Percentiles rank a stretch among this genome's conserved stretches.
These are phyloP conservation scores for Sminthurides aquaticus DNA, from an alignment of 2,888 invertebrate genomes.

Conservation along the genomic window DNA sequence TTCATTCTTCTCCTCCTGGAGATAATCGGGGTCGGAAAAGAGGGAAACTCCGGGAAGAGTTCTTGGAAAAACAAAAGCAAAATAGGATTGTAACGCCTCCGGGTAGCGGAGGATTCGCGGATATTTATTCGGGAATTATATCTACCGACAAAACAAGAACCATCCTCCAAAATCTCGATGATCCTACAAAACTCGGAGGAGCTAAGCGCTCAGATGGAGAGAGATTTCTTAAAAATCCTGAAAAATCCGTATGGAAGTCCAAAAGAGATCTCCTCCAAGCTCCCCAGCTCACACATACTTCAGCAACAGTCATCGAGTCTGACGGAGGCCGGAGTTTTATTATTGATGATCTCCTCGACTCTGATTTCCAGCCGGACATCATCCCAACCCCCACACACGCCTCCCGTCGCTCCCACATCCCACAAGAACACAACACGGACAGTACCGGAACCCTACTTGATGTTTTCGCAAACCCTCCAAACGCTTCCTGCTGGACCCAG, in stretches of 20 bases:
- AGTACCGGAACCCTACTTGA: background rate
- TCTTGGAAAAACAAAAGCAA: no score
- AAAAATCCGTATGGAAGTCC: background rate
- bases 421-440: background rate
- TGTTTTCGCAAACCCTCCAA: slow-evolving; percentile 34
- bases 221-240: background rate
- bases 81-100: background rate
- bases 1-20: no score
- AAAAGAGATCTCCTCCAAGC: background rate
- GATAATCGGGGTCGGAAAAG: no score
- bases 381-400: background rate
- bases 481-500: slow-evolving; percentile 38
- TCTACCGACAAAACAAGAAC: no score
- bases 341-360: background rate
- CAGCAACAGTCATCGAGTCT: slow-evolving; percentile 14
- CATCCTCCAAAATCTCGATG: no score
- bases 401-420: background rate
- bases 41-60: no score
- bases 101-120: no score
- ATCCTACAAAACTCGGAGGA: background rate
- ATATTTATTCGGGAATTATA: no score
- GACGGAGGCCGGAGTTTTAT: slow-evolving; percentile 3
- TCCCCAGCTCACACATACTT: slow-evolving; percentile 16
- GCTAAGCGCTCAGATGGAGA: background rate
- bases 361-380: background rate